Conservation (phyloP, 2,113 vertebrate species). For the Montifringilla adamsi region DNA sequence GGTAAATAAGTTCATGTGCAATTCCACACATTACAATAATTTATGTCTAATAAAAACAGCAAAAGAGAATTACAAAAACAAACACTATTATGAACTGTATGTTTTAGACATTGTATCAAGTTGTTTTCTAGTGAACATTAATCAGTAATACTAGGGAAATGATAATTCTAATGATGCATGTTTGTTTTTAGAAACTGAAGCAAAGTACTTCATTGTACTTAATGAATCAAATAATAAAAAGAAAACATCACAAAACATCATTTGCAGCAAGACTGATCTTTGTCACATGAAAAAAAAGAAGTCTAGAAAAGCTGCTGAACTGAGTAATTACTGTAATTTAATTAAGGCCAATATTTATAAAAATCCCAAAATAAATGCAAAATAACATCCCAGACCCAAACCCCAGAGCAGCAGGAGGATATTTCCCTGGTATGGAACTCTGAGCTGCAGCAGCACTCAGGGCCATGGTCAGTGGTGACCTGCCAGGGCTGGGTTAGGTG, state of each 20-base stretch:
- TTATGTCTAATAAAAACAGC: not conserved
- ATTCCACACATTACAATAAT: not conserved
- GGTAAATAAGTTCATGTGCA: not conserved
- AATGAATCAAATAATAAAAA: conserved; percentile 33
- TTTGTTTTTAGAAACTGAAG: conserved; percentile 16
- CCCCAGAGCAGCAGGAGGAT: not conserved
- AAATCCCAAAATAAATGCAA: not conserved
- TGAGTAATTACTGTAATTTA: not conserved
- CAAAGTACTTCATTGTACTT: not conserved
- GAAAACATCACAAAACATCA: conserved; percentile 6
- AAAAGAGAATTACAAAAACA: not conserved
- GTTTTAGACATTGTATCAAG: not conserved
- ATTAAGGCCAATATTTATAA: not conserved
- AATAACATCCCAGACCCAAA: fast-evolving
- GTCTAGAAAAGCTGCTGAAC: not conserved
- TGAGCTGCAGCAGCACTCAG: fast-evolving
- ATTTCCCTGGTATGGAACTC: fast-evolving
- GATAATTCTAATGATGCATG: not conserved
- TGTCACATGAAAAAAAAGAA: not conserved
- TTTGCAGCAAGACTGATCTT: conserved; percentile 14
- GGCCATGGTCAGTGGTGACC: not conserved
- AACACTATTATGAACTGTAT: not conserved
- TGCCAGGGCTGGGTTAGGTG: not conserved
- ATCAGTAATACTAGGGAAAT: conserved; percentile 17
- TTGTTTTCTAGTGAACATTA: conserved; percentile 24